Evolutionary conservation across 1,140 invertebrate species (phyloP).

Genomic region (Lerema accius): DNA sequence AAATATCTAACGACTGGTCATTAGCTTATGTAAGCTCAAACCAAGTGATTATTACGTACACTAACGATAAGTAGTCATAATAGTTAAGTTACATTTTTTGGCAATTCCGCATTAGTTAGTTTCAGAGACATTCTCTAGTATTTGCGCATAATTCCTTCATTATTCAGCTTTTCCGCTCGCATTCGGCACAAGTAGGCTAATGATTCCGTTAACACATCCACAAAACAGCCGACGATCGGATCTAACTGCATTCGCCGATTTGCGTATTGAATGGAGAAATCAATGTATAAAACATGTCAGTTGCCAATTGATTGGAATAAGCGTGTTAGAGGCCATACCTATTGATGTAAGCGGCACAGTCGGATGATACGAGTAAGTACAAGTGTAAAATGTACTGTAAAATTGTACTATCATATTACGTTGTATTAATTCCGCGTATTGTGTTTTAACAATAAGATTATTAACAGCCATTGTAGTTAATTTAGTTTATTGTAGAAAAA

Average conservation of each 20-base stretch:
- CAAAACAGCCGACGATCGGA: constrained; percentile 62
- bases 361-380: too few species aligned
- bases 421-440: not conserved
- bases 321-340: constrained; percentile 13
- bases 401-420: not conserved
- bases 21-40: too few species aligned
- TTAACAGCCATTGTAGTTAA: constrained; percentile 7
- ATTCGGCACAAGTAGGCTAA: constrained; percentile 70
- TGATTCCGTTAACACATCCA: constrained; percentile 76
- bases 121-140: not conserved
- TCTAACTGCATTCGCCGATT: constrained; percentile 55
- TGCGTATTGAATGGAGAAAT: constrained; percentile 42
- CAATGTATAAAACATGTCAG: constrained; percentile 33
- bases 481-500: not conserved
- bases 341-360: constrained; percentile 10
- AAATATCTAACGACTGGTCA: too few species aligned
- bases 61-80: too few species aligned
- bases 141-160: constrained; percentile 45
- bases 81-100: too few species aligned
- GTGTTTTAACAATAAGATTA: not conserved
- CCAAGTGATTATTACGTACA: too few species aligned
- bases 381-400: not conserved
- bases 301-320: constrained; percentile 30
- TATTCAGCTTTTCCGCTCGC: constrained; percentile 71
- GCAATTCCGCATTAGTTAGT: not conserved